Evolutionary conservation across 2,888 invertebrate genomes (phyloP), one percentile per base, ranked within the genome.

Genomic region (Netelia fuscicornis): DNA sequence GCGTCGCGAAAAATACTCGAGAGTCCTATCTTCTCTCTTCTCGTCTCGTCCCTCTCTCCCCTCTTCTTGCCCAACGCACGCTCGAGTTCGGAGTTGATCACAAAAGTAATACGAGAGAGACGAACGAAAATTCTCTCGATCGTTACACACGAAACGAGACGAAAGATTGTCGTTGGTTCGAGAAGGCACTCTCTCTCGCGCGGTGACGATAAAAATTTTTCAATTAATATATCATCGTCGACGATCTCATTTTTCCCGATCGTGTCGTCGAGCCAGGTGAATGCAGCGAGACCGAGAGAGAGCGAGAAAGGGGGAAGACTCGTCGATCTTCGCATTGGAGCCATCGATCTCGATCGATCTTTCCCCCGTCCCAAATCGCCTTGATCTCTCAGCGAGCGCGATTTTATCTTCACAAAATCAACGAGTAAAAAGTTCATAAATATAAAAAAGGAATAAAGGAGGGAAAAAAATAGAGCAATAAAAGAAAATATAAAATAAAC

Each of bases 221-320:
- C 84, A 86, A 87, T 86, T 87, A 87, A 87, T 87, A 87, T 86
- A 85, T 86, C 87, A 87, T 84, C 83, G 75, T 83, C 60, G 83
- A 78, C 60, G 79, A 81, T 81, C 67, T 84, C 20, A 83, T 84
- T 83, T 83, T 84, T 83, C 72, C 67, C 77, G 75, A 71, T 80
- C 76, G 62, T 67, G 71, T 54, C 83, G 37, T 68, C 10, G 58
- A 30, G 17, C 30, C 11, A 37, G 37, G 37, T 6, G 37, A 6
- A 37, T 37, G 37, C 5, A 37, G 37, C 37, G 37, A 37, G 37
- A 37, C 5, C 3, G 6, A 37, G 37, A 37, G 37, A 37, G 37
- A 37, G n/a, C 0, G 5, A n/a, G 13, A 37, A 20, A 20, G 20
- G 30, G 58, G 75, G 42, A 37, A 37, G 8, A 54, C 17, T 72